Evolutionary conservation across 2,113 vertebrate species (phyloP), one percentile per base, ranked within the genome.

Genomic region (Amblyopsis rosae): DNA sequence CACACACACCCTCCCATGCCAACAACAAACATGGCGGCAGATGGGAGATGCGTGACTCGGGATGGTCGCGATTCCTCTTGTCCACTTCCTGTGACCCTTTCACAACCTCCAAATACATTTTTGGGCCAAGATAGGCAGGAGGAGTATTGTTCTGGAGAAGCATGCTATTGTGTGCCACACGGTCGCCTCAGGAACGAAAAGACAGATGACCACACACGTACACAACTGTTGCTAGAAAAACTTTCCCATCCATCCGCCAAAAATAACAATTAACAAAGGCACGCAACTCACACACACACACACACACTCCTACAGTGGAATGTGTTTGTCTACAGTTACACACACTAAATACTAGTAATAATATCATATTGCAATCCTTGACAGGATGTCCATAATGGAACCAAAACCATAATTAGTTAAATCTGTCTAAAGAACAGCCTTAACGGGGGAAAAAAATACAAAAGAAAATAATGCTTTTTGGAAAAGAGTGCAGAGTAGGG

Each of bases 71-170:
- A 65, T 56, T 16, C 19, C 16, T 71, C 19, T 0, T 32, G 46
- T 63, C 46, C 53, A 54, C 59, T 60, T 59, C 3, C 0, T 53
- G 33, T 8, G 10, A 46, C 32, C 15, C 7, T 55, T 45, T 64
- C 50, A 72, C 59, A 53, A 66, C 49, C 15, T 4, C 62, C n/a
- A 19, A 58, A 41, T 41, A 41, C 35, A 41, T 41, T 41, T 26
- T 41, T 41, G 56, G 26, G 0, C 41, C 33, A 59, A 56, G 76
- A 66, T 32, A n/a, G 67, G 53, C 70, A 70, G 59, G 62, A 19
- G 16, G 26, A 71, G 41, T 15, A 68, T 65, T 80, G 78, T 83
- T 70, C 70, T 53, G 11, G 16, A 48, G 16, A 45, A 48, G 33
- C 53, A 70, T 58, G 54, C 35, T 26, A 48, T 61, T 6, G 12